phyloP scores from a whole-genome alignment of 2,797 vertebrate species.

The Falco naumanni region DNA sequence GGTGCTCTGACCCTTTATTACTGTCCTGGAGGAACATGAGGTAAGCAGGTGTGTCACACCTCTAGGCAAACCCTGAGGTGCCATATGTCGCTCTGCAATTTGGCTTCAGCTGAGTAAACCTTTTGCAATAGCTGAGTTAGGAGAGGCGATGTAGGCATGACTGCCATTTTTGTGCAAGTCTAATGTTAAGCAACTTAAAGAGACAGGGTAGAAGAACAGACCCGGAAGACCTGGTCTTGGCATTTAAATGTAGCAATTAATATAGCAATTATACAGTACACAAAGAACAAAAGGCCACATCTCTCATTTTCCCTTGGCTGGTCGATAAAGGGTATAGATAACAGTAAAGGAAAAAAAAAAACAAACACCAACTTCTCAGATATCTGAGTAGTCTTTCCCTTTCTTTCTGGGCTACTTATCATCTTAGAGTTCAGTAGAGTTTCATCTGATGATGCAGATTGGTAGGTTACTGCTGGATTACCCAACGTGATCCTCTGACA shows the following conservation, averaged over 20 bases:
- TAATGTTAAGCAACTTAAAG: background rate
- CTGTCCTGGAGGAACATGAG: background rate
- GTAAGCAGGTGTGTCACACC: background rate
- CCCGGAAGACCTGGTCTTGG: background rate
- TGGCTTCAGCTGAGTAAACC: background rate
- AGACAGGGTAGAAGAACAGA: background rate
- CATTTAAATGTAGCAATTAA: background rate
- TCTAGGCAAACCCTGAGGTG: background rate
- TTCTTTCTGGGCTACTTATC: background rate
- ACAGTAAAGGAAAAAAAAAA: background rate
- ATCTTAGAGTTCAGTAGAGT: background rate
- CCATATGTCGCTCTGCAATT: background rate
- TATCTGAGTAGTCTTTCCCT: background rate
- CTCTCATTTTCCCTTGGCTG: background rate
- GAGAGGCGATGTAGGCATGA: rapidly evolving
- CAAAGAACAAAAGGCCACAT: background rate
- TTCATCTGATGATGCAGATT: background rate
- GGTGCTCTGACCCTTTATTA: rapidly evolving
- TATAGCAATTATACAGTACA: too few relatives aligned
- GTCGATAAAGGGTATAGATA: background rate
- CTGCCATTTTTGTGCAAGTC: background rate
- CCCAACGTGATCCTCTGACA: background rate
- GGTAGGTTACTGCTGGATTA: background rate
- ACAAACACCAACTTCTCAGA: background rate
- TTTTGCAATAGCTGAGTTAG: background rate